Conservation (phyloP, 2,797 vertebrate species). For the Bradypus variegatus region DNA sequence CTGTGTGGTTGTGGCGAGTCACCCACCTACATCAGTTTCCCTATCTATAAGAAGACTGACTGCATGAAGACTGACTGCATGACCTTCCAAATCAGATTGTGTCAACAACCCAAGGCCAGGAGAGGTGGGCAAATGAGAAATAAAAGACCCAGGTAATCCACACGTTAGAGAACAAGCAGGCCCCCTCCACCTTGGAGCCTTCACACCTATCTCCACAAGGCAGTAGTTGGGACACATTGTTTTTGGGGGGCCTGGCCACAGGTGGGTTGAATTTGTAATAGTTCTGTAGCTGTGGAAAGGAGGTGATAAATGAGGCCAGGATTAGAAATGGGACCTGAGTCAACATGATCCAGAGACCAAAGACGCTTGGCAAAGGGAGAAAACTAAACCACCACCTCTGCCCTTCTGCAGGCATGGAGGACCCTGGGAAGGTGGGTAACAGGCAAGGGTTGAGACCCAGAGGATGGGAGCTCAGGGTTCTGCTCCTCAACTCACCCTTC, state of each 20-base stretch:
- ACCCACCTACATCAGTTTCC: neutral
- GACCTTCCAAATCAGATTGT: constrained; percentile 1
- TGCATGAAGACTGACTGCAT: neutral
- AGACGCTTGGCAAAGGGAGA: neutral
- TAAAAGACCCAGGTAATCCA: neutral
- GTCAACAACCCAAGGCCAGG: neutral
- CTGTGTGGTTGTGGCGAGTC: neutral
- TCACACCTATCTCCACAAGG: neutral
- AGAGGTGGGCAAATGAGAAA: neutral
- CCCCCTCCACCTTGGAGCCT: neutral
- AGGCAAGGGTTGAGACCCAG: neutral
- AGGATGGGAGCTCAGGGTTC: neutral
- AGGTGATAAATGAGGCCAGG: neutral
- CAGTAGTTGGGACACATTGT: neutral
- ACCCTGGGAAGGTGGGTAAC: neutral
- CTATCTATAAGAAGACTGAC: neutral
- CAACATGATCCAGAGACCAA: neutral
- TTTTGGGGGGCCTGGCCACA: neutral
- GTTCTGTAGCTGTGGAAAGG: neutral
- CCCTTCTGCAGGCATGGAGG: neutral
- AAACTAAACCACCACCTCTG: neutral
- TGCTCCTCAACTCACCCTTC: neutral
- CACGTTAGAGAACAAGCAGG: neutral
- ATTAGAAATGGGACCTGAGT: neutral
- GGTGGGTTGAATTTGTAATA: neutral